Conservation (phyloP, 1,140 invertebrate species). For the Steinernema khuongi region DNA sequence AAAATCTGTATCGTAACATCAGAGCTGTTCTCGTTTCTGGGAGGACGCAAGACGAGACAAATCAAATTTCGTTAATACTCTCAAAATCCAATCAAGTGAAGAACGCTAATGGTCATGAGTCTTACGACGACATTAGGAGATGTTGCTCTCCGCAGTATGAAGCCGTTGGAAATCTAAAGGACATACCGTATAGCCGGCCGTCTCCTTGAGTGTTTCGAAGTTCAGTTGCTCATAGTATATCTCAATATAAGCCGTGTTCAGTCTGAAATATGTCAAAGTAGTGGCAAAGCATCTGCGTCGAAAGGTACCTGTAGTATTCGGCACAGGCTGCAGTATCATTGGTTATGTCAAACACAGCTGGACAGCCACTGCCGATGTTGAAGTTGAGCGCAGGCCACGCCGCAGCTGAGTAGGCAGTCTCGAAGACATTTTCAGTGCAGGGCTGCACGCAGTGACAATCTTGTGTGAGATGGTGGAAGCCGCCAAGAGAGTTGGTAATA, state of each 20-base stretch:
- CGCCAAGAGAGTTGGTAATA: slow-evolving; percentile 49
- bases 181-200: slow-evolving; percentile 56
- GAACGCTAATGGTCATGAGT: too few species aligned
- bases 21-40: too few species aligned
- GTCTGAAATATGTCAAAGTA: slow-evolving; percentile 3
- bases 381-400: slow-evolving; percentile 57
- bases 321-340: slow-evolving; percentile 38
- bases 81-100: too few species aligned
- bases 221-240: slow-evolving; percentile 59
- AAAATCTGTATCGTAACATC: too few species aligned
- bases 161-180: too few species aligned
- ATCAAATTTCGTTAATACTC: too few species aligned
- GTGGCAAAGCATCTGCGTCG: neutral
- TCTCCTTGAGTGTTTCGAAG: slow-evolving; percentile 56
- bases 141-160: too few species aligned
- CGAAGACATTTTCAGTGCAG: slow-evolving; percentile 57
- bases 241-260: slow-evolving; percentile 55
- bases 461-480: slow-evolving; percentile 56
- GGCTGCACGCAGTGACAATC: slow-evolving; percentile 50
- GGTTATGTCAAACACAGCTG: slow-evolving; percentile 28
- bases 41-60: too few species aligned
- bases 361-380: slow-evolving; percentile 47
- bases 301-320: slow-evolving; percentile 32
- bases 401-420: slow-evolving; percentile 58
- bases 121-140: too few species aligned